phyloP scores from a whole-genome alignment of 1,140 invertebrate species.

The Tribolium castaneum region DNA sequence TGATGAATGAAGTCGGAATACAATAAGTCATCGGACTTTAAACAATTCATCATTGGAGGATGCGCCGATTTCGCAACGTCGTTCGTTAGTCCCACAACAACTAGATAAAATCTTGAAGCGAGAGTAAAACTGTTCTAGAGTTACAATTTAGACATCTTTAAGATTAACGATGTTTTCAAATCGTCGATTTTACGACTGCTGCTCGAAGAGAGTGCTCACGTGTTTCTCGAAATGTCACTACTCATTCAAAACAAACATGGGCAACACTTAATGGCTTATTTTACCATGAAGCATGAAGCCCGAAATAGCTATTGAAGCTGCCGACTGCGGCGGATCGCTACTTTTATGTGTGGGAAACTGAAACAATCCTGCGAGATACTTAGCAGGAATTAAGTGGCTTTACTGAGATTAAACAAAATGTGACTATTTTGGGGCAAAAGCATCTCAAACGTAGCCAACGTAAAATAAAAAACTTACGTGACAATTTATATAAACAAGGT shows the following conservation, averaged over 20 bases:
- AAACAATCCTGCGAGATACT: background rate
- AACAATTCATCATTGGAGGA: constrained; percentile 44
- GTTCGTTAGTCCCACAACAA: background rate
- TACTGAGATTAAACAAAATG: no score
- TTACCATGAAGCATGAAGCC: constrained; percentile 10
- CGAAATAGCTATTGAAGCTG: constrained; percentile 19
- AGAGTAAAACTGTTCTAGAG: constrained; percentile 41
- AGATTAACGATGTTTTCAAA: constrained; percentile 50
- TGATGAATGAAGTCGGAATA: constrained; percentile 46
- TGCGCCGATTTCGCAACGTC: constrained; percentile 37
- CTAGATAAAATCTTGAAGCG: background rate
- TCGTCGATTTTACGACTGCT: constrained; percentile 45
- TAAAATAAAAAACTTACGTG: no score
- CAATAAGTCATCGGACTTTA: constrained; percentile 42
- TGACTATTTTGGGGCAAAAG: no score
- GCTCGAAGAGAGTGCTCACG: constrained; percentile 39
- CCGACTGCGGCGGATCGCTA: background rate
- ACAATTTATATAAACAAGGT: no score
- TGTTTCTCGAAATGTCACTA: constrained; percentile 46
- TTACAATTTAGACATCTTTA: constrained; percentile 50
- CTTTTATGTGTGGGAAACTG: background rate
- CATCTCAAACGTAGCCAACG: no score
- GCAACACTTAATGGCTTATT: constrained; percentile 22
- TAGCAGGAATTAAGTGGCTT: no score
- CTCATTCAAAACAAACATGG: constrained; percentile 38